Evolutionary conservation across 2,113 vertebrate species (phyloP), one percentile per base, ranked within the genome.

Genomic region (Pachyramphus minor): DNA sequence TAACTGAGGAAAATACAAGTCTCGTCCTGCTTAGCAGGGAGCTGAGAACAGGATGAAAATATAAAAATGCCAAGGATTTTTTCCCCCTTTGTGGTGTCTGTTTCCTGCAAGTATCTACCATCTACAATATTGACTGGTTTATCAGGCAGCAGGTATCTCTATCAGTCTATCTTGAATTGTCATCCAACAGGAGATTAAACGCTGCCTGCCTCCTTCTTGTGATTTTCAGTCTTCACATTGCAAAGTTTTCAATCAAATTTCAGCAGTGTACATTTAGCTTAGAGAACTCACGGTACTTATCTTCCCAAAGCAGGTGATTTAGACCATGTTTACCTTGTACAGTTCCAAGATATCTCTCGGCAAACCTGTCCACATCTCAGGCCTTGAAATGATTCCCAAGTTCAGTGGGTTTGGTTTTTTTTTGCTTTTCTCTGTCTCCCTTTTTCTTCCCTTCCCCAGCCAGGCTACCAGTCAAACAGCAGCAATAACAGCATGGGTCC

Each of bases 231-330:
- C 97, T 97, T 97, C 94, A 94, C 95, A 82, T 96, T 84, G 17
- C 95, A 28, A 96, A 96, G 96, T 97, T 98, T 98, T 98, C 98
- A 97, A 97, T 98, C 98, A 97, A 78, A 96, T 96, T 96, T 96
- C 89, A 79, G 94, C n/a, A 0, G 89, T 90, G 95, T 94, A 95
- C 97, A 60, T 97, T 96, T 95, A 97, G 97, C 97, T 97, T 86
- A 90, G 86, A 94, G 95, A 97, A 89, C 87, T 95, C 37, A 0
- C 13, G 7, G 87, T 84, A 96, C 97, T 97, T 97, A 98, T 97
- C 98, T 98, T 96, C 89, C 87, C 79, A 82, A 88, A 93, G 95
- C 97, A 98, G 96, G 95, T 97, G 96, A 96, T 97, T 97, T 95
- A 91, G 95, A 75, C 96, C 49, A 6, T 95, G 96, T 97, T 97